Percentiles rank a stretch among this genome's conserved stretches.
Evolutionary conservation across 2,888 invertebrate genomes (phyloP).

Genomic region (Tromatobia lineatoria): DNA sequence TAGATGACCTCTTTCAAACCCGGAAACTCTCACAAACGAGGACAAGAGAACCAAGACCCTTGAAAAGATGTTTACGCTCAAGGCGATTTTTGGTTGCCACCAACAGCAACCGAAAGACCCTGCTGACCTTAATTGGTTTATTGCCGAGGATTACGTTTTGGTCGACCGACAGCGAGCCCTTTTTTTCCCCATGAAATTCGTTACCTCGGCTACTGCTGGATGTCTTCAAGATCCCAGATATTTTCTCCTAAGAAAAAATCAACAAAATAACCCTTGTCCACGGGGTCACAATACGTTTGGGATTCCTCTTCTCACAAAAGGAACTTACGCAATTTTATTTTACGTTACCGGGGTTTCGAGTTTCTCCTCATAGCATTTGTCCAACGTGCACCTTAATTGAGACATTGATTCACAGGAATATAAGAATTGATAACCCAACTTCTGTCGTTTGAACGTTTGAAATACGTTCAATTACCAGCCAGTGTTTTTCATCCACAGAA

Average conservation of each 20-base stretch:
- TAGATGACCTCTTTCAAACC: constrained; percentile 46
- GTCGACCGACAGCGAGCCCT: constrained; percentile 72
- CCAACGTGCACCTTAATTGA: neutral
- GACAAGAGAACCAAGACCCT: constrained; percentile 21
- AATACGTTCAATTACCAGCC: constrained; percentile 20
- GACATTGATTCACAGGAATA: constrained; percentile 1
- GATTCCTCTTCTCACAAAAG: constrained; percentile 70
- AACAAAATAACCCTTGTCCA: constrained; percentile 46
- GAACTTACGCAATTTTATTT: constrained; percentile 72
- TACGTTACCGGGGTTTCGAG: neutral
- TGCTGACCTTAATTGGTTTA: constrained; percentile 81
- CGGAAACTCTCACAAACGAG: constrained; percentile 49
- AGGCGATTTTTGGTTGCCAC: constrained; percentile 50
- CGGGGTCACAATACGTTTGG: constrained; percentile 35
- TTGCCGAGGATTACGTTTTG: constrained; percentile 77
- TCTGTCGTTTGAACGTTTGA: neutral
- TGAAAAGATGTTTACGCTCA: constrained; percentile 29
- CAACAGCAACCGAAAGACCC: constrained; percentile 48
- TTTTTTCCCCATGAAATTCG: constrained; percentile 57
- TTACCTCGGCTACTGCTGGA: constrained; percentile 20
- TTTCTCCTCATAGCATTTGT: neutral
- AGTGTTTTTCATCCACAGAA: too few species aligned
- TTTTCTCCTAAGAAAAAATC: neutral
- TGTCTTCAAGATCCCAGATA: constrained; percentile 6
- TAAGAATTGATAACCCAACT: neutral